phyloP scores from a whole-genome alignment of 2,113 vertebrate species.

The Rhinolophus sinicus region DNA sequence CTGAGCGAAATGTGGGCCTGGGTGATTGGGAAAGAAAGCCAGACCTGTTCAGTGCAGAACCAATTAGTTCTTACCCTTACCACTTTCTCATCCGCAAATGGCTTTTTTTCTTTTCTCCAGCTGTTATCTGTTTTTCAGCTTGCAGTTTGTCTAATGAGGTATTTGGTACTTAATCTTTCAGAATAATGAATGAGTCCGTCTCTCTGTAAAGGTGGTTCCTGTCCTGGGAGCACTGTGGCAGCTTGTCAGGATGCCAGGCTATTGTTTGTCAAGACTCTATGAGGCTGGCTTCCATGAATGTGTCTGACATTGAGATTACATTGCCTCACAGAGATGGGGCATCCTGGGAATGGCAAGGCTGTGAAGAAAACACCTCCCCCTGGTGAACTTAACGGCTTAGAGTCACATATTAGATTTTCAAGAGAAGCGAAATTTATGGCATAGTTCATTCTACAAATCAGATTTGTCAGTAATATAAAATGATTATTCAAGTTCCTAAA shows the following conservation, averaged over 20 bases:
- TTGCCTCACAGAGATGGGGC: background rate
- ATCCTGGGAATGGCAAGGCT: background rate
- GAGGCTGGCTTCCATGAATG: background rate
- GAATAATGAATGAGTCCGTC: constrained; percentile 70
- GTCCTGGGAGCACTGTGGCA: background rate
- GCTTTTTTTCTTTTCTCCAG: constrained; percentile 54
- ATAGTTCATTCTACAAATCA: background rate
- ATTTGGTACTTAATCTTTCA: constrained; percentile 74
- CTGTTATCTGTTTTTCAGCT: constrained; percentile 72
- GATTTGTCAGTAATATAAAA: background rate
- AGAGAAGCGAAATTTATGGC: background rate
- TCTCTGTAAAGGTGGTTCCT: constrained; percentile 41
- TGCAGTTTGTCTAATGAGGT: constrained; percentile 72
- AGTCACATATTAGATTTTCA: background rate
- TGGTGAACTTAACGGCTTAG: background rate
- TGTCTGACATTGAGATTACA: constrained; percentile 48
- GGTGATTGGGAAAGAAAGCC: constrained; percentile 38
- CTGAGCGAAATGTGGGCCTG: background rate
- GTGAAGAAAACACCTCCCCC: background rate
- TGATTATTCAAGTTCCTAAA: background rate
- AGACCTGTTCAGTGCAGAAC: constrained; percentile 16
- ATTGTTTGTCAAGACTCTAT: constrained; percentile 40
- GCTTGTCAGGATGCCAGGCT: background rate
- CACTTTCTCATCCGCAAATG: constrained; percentile 59
- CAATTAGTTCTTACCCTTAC: constrained; percentile 43